phyloP scores from a whole-genome alignment of 2,888 invertebrate species.

The Melanostoma scalare region DNA sequence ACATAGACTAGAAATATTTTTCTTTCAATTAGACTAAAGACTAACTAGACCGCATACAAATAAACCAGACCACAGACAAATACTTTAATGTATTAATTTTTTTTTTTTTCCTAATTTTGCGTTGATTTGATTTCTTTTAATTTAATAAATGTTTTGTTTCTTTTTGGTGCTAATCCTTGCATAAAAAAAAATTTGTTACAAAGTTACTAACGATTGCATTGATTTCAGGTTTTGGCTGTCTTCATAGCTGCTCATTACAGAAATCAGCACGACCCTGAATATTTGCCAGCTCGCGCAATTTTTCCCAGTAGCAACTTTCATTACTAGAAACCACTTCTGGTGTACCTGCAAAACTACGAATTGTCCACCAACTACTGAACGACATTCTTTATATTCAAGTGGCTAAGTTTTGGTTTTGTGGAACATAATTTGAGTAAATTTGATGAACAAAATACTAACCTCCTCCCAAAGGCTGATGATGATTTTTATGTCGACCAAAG shows the following conservation, averaged over 20 bases:
- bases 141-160: neutral
- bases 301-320: conserved; percentile 84
- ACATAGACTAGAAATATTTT: too few species aligned
- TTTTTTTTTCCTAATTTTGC: too few species aligned
- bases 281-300: conserved; percentile 88
- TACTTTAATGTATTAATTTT: too few species aligned
- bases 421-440: conserved; percentile 14
- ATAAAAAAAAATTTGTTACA: too few species aligned
- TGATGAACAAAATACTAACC: conserved; percentile 10
- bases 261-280: conserved; percentile 90
- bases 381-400: conserved; percentile 10
- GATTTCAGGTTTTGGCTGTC: conserved; percentile 90
- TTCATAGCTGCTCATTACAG: conserved; percentile 91
- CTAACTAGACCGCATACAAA: too few species aligned
- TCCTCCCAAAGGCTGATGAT: conserved; percentile 57
- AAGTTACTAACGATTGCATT: neutral
- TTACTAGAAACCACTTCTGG: conserved; percentile 75
- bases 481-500: conserved; percentile 34
- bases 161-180: neutral
- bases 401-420: conserved; percentile 32
- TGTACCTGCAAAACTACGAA: conserved; percentile 51
- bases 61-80: too few species aligned
- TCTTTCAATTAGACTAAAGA: too few species aligned
- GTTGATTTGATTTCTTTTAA: neutral
- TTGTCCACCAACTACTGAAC: conserved; percentile 48